Evolutionary conservation across 2,113 vertebrate genomes (phyloP).

Genomic region (Cromileptes altivelis): DNA sequence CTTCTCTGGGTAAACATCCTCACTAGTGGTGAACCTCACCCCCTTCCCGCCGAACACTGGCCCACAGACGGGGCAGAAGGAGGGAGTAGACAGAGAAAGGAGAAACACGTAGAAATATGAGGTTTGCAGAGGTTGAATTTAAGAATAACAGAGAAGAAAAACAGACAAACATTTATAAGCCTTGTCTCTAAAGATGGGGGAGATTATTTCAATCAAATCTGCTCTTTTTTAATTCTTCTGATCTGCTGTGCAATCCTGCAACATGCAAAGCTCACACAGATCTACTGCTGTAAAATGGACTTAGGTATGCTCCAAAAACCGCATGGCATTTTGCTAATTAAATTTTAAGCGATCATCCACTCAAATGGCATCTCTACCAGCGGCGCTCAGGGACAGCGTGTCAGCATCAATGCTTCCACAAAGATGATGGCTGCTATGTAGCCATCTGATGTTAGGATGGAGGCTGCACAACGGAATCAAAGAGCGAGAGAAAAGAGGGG

Average conservation of each 20-base stretch:
- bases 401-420: conserved; percentile 62
- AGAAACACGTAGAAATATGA: conserved; percentile 74
- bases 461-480: conserved; percentile 53
- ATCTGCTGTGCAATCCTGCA: conserved; percentile 6
- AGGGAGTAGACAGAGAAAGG: conserved; percentile 70
- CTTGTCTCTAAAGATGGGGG: conserved; percentile 5
- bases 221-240: background rate
- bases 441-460: conserved; percentile 37
- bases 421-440: conserved; percentile 38
- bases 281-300: conserved; percentile 20
- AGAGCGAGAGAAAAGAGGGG: conserved; percentile 37
- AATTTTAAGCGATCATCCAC: conserved; percentile 52
- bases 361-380: conserved; percentile 62
- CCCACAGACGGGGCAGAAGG: conserved; percentile 81
- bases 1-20: conserved; percentile 99
- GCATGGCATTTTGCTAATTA: conserved; percentile 45
- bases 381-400: conserved; percentile 41
- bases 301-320: conserved; percentile 31
- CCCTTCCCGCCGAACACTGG: conserved; percentile 99
- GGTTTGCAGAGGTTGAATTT: conserved; percentile 49
- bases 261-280: background rate
- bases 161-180: conserved; percentile 51
- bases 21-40: conserved; percentile 99
- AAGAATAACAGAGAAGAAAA: conserved; percentile 60
- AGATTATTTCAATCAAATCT: background rate